phyloP scores from a whole-genome alignment of 2,113 vertebrate genomes.

The Upupa epops region DNA sequence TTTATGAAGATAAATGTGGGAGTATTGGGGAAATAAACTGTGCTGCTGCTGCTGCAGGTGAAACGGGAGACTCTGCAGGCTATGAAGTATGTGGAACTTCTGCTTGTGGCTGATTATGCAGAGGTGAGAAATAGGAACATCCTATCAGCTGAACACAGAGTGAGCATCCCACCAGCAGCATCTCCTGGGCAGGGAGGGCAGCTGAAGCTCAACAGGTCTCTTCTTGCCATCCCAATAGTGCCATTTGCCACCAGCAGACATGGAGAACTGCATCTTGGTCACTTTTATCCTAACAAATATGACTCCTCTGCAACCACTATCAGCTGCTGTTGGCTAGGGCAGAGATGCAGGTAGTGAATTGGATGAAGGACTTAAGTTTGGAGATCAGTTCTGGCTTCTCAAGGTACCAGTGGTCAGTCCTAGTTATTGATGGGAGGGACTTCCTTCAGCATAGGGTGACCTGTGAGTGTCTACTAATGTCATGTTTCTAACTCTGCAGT shows the following conservation, averaged over 20 bases:
- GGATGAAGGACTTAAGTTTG: background rate
- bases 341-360: background rate
- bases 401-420: background rate
- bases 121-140: conserved; percentile 82
- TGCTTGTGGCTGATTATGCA: conserved; percentile 91
- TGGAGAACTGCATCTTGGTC: background rate
- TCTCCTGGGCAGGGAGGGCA: background rate
- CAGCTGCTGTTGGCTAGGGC: background rate
- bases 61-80: conserved; percentile 83
- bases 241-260: background rate
- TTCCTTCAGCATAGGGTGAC: background rate
- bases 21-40: background rate
- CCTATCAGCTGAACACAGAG: background rate
- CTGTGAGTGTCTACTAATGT: background rate
- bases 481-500: background rate
- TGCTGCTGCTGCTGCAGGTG: conserved; percentile 69
- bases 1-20: background rate
- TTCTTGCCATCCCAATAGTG: background rate
- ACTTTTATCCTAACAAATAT: background rate
- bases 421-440: background rate
- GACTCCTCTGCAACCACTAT: background rate
- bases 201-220: background rate
- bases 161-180: background rate
- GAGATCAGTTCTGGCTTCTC: background rate
- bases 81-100: conserved; percentile 93